phyloP scores from a whole-genome alignment of 1,140 invertebrate genomes.

The Diplogasteroides magnus region DNA sequence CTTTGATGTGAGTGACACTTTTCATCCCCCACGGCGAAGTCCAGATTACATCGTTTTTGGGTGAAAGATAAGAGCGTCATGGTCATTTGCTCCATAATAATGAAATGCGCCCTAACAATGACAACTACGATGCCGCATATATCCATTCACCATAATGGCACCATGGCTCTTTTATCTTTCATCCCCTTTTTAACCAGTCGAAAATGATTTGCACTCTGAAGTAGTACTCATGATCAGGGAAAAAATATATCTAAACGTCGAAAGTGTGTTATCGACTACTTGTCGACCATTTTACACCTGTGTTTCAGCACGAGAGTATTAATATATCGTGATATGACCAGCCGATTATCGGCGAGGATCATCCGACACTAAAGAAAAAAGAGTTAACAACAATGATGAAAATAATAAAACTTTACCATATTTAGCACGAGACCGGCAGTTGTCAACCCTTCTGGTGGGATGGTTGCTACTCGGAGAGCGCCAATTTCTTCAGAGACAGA shows the following conservation, averaged over 20 bases:
- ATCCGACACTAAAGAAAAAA: no score
- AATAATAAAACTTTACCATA: no score
- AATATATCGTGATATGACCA: constrained; percentile 29
- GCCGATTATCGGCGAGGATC: constrained; percentile 29
- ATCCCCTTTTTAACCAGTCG: no score
- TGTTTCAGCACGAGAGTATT: constrained; percentile 10
- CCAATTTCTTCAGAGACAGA: constrained; percentile 44
- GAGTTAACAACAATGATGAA: no score
- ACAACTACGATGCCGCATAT: no score
- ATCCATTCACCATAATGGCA: no score
- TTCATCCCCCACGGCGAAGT: neutral
- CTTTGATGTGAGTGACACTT: constrained; percentile 33
- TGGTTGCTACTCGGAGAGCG: constrained; percentile 41
- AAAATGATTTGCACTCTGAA: no score
- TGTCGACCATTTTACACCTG: neutral
- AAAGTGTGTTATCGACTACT: neutral
- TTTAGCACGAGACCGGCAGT: constrained; percentile 41
- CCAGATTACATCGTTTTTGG: neutral
- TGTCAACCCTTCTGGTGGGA: constrained; percentile 50
- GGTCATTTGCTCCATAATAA: neutral
- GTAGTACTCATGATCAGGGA: no score
- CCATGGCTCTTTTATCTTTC: neutral
- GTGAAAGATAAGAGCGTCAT: neutral
- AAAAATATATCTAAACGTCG: no score
- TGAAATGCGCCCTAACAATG: no score